These are phyloP conservation scores for Steinernema khuongi DNA, from an alignment of 1,140 invertebrate species.

Conservation along the genomic window DNA sequence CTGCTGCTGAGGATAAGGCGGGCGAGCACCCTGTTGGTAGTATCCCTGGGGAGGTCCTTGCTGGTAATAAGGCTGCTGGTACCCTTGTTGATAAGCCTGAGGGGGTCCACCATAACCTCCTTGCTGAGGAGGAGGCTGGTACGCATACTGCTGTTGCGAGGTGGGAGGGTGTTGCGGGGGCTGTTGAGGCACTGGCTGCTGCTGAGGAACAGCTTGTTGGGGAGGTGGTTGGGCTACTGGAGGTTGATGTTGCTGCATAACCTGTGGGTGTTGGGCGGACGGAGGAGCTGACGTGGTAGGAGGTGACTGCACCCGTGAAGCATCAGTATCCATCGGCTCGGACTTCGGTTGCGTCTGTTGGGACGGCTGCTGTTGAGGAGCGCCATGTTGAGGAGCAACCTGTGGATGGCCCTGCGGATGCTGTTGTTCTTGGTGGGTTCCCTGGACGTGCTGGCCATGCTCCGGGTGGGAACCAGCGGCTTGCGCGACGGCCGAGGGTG, in stretches of 20 bases:
- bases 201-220: slow-evolving; percentile 26
- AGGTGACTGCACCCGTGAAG: not conserved
- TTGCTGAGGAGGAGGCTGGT: slow-evolving; percentile 21
- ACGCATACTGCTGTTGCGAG: slow-evolving; percentile 17
- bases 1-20: not conserved
- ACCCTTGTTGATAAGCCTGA: slow-evolving; percentile 31
- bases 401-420: slow-evolving; percentile 20
- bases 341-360: slow-evolving; percentile 18
- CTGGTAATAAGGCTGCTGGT: slow-evolving; percentile 11
- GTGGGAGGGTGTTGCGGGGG: slow-evolving; percentile 23
- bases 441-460: slow-evolving; percentile 19
- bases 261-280: slow-evolving; percentile 9
- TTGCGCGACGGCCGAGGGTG: slow-evolving; percentile 53
- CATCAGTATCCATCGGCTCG: slow-evolving; percentile 1
- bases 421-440: slow-evolving; percentile 31
- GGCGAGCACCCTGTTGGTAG: slow-evolving; percentile 15
- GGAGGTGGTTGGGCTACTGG: slow-evolving; percentile 7
- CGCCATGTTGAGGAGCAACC: not conserved
- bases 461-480: slow-evolving; percentile 24
- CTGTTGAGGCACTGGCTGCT: slow-evolving; percentile 35
- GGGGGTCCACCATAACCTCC: not conserved
- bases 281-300: slow-evolving; percentile 1
- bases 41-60: slow-evolving; percentile 20
- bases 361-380: too few species aligned
- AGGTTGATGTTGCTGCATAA: slow-evolving; percentile 13